A percentile compares a stretch with the other conserved stretches of the same genome.
These are phyloP conservation scores for Menidia menidia DNA, from an alignment of 2,797 vertebrate genomes.

Conservation along the genomic window DNA sequence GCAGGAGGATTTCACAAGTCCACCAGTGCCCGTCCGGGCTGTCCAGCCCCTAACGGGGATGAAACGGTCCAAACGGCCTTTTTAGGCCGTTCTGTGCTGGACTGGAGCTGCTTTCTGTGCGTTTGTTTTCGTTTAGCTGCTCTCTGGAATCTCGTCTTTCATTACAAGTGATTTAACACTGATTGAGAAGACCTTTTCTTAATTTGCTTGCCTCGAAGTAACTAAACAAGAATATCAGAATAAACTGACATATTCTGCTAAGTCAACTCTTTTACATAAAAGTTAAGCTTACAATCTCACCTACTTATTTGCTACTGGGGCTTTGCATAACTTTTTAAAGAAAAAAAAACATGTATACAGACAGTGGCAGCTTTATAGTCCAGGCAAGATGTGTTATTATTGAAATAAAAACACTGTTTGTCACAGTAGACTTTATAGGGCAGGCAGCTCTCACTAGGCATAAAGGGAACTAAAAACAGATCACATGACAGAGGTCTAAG, in stretches of 20 bases:
- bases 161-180: background rate
- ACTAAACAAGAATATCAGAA: background rate
- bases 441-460: too few relatives aligned
- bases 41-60: background rate
- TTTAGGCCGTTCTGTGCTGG: too few relatives aligned
- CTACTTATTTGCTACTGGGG: background rate
- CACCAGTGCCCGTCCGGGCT: background rate
- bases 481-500: too few relatives aligned
- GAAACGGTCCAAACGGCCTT: background rate
- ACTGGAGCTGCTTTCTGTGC: background rate
- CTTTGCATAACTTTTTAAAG: background rate
- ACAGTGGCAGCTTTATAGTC: slow-evolving; percentile 1
- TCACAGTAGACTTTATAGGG: background rate
- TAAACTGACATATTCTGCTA: background rate
- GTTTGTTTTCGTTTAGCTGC: background rate
- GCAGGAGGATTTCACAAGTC: background rate
- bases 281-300: background rate
- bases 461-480: too few relatives aligned
- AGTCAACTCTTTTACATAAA: background rate
- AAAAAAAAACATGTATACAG: slow-evolving; percentile 5
- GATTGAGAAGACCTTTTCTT: background rate
- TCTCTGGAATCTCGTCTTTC: background rate
- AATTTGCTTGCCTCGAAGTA: background rate
- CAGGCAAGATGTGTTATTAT: background rate
- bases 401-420: background rate